Evolutionary conservation across 2,797 vertebrate species (phyloP).

Genomic region (Nannoperca australis): DNA sequence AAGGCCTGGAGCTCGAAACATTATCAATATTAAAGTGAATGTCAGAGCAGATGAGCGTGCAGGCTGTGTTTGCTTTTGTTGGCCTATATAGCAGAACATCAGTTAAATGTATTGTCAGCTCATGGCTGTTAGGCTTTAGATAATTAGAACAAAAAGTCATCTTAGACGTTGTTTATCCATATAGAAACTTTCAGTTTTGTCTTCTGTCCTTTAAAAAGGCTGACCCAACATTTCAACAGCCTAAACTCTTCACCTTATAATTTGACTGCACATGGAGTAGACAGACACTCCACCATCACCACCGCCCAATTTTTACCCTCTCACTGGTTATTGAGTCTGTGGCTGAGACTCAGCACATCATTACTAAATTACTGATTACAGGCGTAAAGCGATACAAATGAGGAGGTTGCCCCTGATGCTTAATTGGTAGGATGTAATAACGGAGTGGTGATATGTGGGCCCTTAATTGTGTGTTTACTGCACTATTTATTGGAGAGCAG

Average conservation of each 20-base stretch:
- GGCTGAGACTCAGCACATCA: slow-evolving; percentile 66
- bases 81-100: slow-evolving; percentile 38
- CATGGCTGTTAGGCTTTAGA: not conserved
- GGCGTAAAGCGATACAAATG: slow-evolving; percentile 74
- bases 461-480: slow-evolving; percentile 84
- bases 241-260: slow-evolving; percentile 14
- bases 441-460: slow-evolving; percentile 72
- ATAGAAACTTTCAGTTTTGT: not conserved
- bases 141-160: slow-evolving; percentile 16
- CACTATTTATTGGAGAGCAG: slow-evolving; percentile 80
- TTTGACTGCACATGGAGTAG: slow-evolving; percentile 21
- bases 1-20: slow-evolving; percentile 52
- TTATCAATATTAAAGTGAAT: slow-evolving; percentile 63
- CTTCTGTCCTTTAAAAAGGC: not conserved
- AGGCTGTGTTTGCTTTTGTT: slow-evolving; percentile 34
- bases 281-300: slow-evolving; percentile 35
- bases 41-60: slow-evolving; percentile 34
- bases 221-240: not conserved
- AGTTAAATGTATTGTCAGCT: not conserved
- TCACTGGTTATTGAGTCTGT: slow-evolving; percentile 60
- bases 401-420: slow-evolving; percentile 75
- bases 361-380: slow-evolving; percentile 80
- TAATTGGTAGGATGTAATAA: slow-evolving; percentile 84
- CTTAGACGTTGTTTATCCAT: not conserved
- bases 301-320: slow-evolving; percentile 45